Evolutionary conservation across 2,797 vertebrate species (phyloP).

Genomic region (Scyliorhinus canicula): DNA sequence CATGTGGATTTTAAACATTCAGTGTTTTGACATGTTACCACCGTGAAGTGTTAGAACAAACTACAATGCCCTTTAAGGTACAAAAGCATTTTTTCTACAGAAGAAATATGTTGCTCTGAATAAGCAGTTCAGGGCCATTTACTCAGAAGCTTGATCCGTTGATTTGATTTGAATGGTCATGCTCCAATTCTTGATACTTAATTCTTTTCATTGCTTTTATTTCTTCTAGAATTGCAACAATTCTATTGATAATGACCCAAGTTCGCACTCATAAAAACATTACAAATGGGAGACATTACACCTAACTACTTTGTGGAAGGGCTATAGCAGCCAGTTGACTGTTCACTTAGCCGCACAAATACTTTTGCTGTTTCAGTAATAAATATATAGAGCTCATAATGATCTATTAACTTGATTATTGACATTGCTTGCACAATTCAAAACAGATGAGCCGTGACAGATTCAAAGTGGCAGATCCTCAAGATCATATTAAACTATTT

Average conservation of each 20-base stretch:
- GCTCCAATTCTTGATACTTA: not conserved
- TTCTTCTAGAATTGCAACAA: not conserved
- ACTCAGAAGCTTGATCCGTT: not conserved
- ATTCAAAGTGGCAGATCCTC: not conserved
- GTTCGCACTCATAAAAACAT: not conserved
- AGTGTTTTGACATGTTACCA: not conserved
- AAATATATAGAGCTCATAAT: not conserved
- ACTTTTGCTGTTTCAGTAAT: not conserved
- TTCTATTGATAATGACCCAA: not conserved
- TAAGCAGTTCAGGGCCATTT: not conserved
- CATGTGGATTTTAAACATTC: not conserved
- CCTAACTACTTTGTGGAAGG: not conserved
- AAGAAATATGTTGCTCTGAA: not conserved
- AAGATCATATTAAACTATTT: not conserved
- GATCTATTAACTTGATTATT: not conserved
- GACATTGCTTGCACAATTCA: not conserved
- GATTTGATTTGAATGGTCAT: not conserved
- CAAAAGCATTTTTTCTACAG: not conserved
- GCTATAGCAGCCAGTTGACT: not conserved
- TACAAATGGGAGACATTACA: not conserved
- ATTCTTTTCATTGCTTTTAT: not conserved
- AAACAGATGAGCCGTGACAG: not conserved
- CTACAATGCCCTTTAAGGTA: not conserved
- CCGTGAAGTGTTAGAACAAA: not conserved
- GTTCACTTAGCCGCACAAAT: not conserved